Evolutionary conservation across 2,113 vertebrate genomes (phyloP), one percentile per base, ranked within the genome.

Genomic region (Cryptoleucopteryx plumbea): DNA sequence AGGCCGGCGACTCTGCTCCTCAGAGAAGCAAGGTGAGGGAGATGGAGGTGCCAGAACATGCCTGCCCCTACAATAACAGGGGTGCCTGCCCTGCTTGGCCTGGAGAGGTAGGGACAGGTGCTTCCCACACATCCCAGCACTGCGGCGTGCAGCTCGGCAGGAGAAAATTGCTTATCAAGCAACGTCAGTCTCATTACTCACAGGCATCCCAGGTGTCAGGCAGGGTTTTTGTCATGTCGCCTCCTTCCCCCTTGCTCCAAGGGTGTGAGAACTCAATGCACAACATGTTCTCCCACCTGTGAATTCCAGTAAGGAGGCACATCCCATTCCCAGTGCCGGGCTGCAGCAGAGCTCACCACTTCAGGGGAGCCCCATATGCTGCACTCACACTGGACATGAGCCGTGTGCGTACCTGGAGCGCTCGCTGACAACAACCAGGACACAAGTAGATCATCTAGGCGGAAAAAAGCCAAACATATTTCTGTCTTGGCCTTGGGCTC

Each of bases 401-500:
- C 36, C 0, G 0, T 6, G 7, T 15, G 2, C 1, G 6, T 20
- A 63, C 29, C 32, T 50, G 31, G 26, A 58, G 45, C 0, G 1
- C 63, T 22, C 72, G 56, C 56, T 89, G 68, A 59, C n/a, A 71
- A 43, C 25, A 74, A 25, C 5, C 11, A 36, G 20, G 47, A 50
- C 17, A 75, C 20, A 65, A 55, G 55, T 2, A 75, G 22, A 78
- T 7, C 11, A 62, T 4, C 7, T 23, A 43, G 29, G 14, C 4
- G 1, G 21, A 56, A 73, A 45, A 83, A 73, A 68, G 12, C 12
- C 26, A 43, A 90, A 27, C 14, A 38, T 4, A 19, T 40, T 90
- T 47, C 3, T 6, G 5, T 6, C 19, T 72, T 90, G 36, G 48
- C 7, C 36, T 80, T 1, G 1, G 45, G 25, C 38, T 77, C 50